Evolutionary conservation across 2,797 vertebrate genomes (phyloP).

Genomic region (Acanthurus lineatus): DNA sequence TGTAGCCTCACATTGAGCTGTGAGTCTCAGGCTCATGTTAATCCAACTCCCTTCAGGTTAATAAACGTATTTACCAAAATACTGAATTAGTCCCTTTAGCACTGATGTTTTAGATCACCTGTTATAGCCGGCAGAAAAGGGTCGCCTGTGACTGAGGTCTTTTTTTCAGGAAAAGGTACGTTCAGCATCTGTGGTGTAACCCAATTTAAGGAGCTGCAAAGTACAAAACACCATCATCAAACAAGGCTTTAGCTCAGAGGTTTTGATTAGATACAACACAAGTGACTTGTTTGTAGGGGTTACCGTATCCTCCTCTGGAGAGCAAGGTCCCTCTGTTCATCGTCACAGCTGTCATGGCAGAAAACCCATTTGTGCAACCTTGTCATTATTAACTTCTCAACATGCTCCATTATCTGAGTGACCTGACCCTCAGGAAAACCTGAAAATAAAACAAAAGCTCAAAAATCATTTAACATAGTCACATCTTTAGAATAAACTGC

Average conservation of each 20-base stretch:
- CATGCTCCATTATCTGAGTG: slow-evolving; percentile 85
- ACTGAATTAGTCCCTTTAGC: neutral
- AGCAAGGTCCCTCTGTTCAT: slow-evolving; percentile 86
- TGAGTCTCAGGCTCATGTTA: neutral
- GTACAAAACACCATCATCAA: slow-evolving; percentile 23
- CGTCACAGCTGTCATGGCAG: slow-evolving; percentile 87
- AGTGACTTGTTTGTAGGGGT: neutral
- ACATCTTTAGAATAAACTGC: neutral
- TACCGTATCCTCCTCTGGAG: slow-evolving; percentile 87
- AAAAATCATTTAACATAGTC: neutral
- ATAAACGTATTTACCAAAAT: neutral
- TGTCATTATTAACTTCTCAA: slow-evolving; percentile 89
- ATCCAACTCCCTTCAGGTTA: neutral
- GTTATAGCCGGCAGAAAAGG: slow-evolving; percentile 86
- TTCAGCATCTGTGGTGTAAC: slow-evolving; percentile 86
- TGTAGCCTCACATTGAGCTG: neutral
- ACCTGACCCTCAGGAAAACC: slow-evolving; percentile 82
- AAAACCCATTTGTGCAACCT: slow-evolving; percentile 88
- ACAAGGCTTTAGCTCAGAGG: neutral
- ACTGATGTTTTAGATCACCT: slow-evolving; percentile 68
- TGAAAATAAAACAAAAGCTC: slow-evolving; percentile 43
- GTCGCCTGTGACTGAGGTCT: slow-evolving; percentile 75
- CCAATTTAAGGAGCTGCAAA: slow-evolving; percentile 87
- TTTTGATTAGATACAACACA: slow-evolving; percentile 1
- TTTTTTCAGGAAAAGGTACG: slow-evolving; percentile 81